Base-by-base conservation (phyloP, 37 sponge, comb jelly and placozoan genomes). In the Spongilla lacustris region DNA sequence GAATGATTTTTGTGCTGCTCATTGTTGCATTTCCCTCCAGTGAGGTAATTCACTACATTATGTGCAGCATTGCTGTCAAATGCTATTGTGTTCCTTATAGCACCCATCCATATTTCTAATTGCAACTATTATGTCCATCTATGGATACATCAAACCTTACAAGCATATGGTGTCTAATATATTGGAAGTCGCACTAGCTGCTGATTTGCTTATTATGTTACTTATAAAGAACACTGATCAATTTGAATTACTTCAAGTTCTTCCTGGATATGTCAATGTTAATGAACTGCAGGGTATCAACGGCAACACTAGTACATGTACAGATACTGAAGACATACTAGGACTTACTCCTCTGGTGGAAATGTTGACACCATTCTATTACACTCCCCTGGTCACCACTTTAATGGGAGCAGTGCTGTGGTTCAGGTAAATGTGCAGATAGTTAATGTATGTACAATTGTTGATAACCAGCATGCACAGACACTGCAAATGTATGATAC, bases 101-200 rank as follows among this genome's bases (percentile, higher is more conserved):
- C 68, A 69, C n/a, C 50, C 50, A 0, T 37, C 72, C 29, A 25
- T 87, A 66, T 35, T 92, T 11, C 19, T 87, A 0, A 29, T 87
- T 29, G 76, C 71, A 2, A 35, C 84, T 8, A n/a, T 84, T n/a
- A 0, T 83, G 8, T 29, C 75, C 3, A 66, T 79, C 4, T 87
- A 87, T 71, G 89, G 89, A 1, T 77, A 58, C 49, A 36, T 79
- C 38, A 83, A 88, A 66, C 93, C 93, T n/a, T 92, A 84, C 74
- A 76, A 81, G 73, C 28, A 29, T 10, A 30, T 4, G 9, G 22
- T 36, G 26, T 66, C 85, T 10, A 88, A 88, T 48, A 10, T 82
- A 0, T 46, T 92, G 35, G 89, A 88, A 69, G 5, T 88, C 0
- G 32, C 82, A 17, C 81, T 85, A 14, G 33, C 74, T 19, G 29